A percentile compares a stretch with the other conserved stretches of the same genome.
Conservation (phyloP, 2,113 vertebrate genomes). For the Elanus axillaris region DNA sequence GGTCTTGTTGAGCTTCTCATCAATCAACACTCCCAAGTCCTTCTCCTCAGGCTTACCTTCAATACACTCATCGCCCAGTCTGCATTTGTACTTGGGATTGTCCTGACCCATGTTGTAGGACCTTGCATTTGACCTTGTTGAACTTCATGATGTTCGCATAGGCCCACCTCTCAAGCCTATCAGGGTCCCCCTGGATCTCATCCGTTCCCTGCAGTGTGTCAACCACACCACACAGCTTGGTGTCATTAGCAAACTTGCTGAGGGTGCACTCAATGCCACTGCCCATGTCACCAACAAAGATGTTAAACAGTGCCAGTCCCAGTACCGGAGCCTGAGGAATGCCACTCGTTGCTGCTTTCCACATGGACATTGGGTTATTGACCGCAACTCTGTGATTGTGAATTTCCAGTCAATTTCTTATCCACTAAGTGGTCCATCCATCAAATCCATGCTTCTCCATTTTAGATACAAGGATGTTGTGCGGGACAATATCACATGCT, state of each 20-base stretch:
- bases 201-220: not conserved
- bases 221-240: not conserved
- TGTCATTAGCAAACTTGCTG: not conserved
- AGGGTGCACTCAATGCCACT: not conserved
- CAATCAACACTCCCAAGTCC: not conserved
- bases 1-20: not conserved
- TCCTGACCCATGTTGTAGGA: not conserved
- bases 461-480: not conserved
- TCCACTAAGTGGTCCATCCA: not conserved
- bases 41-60: not conserved
- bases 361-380: rapidly evolving
- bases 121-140: not conserved
- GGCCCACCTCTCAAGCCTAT: rapidly evolving
- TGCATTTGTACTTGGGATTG: not conserved
- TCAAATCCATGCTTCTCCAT: not conserved
- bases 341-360: not conserved
- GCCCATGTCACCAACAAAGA: not conserved
- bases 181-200: not conserved
- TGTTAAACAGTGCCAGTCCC: not conserved
- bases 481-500: not conserved
- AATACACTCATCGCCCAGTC: not conserved
- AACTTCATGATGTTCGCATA: not conserved
- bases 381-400: not conserved
- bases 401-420: not conserved
- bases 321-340: rapidly evolving